Percentiles rank a stretch among this genome's conserved stretches.
Evolutionary conservation across 2,113 vertebrate species (phyloP).

Genomic region (Takifugu bimaculatus): DNA sequence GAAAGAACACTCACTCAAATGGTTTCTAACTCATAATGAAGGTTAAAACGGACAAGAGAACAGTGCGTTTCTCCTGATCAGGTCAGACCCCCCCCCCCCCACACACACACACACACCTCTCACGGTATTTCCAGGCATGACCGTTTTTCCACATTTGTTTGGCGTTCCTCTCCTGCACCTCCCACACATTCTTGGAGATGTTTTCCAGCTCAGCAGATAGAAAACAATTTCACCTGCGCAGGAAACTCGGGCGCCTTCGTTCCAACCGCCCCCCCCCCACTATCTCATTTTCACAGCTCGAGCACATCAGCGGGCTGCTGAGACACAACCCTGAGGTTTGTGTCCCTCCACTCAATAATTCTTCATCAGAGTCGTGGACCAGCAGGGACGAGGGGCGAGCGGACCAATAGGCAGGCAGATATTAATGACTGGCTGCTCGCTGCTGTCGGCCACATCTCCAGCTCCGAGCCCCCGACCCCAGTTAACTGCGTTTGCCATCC

Average conservation of each 20-base stretch:
- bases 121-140: constrained; percentile 21
- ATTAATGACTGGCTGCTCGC: constrained; percentile 38
- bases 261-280: constrained; percentile 6
- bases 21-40: too few relatives aligned
- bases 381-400: constrained; percentile 31
- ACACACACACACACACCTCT: constrained; percentile 9
- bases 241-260: constrained; percentile 42
- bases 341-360: constrained; percentile 56
- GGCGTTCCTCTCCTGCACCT: constrained; percentile 37
- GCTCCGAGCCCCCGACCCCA: constrained; percentile 7
- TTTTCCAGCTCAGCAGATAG: constrained; percentile 63
- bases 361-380: constrained; percentile 58
- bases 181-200: constrained; percentile 56
- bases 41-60: too few relatives aligned
- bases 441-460: constrained; percentile 21
- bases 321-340: constrained; percentile 51
- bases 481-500: constrained; percentile 7
- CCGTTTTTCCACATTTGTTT: constrained; percentile 29
- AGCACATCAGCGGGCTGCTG: constrained; percentile 50
- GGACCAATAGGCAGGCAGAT: constrained; percentile 22
- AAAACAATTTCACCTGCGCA: constrained; percentile 65
- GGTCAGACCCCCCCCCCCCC: too few relatives aligned
- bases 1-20: too few relatives aligned
- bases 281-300: constrained; percentile 43
- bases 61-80: too few relatives aligned